These are phyloP conservation scores for Microlaimidae sp. DNA, from an alignment of 2,888 invertebrate species.

Conservation along the genomic window DNA sequence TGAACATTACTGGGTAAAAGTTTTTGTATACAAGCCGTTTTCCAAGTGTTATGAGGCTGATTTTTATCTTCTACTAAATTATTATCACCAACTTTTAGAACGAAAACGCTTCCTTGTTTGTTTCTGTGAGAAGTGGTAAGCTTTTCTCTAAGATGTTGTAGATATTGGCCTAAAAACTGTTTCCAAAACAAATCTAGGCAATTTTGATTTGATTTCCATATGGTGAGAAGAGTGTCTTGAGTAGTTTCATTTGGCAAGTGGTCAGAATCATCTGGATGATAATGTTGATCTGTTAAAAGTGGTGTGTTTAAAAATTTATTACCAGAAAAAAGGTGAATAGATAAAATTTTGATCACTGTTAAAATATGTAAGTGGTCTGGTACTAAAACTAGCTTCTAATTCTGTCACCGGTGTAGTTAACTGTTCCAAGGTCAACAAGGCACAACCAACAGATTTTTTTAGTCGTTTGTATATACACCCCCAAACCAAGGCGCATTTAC, in stretches of 20 bases:
- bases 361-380: too few relatives aligned
- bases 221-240: background rate
- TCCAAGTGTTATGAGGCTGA: background rate
- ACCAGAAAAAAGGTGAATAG: too few relatives aligned
- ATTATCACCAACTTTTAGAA: background rate
- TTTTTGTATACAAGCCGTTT: background rate
- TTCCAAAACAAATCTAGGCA: background rate
- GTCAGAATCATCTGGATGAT: background rate
- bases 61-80: background rate
- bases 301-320: too few relatives aligned
- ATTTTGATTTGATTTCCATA: background rate
- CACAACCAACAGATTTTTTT: too few relatives aligned
- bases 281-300: background rate
- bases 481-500: too few relatives aligned
- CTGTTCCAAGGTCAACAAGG: too few relatives aligned
- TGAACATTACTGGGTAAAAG: background rate
- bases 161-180: too few relatives aligned
- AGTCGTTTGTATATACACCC: too few relatives aligned
- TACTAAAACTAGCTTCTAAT: too few relatives aligned
- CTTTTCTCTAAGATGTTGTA: background rate
- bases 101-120: background rate
- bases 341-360: too few relatives aligned
- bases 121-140: background rate
- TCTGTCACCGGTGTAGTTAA: too few relatives aligned
- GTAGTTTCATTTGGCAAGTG: background rate